Conservation (phyloP, 2,888 invertebrate genomes). For the Gymnocheta viridis region DNA sequence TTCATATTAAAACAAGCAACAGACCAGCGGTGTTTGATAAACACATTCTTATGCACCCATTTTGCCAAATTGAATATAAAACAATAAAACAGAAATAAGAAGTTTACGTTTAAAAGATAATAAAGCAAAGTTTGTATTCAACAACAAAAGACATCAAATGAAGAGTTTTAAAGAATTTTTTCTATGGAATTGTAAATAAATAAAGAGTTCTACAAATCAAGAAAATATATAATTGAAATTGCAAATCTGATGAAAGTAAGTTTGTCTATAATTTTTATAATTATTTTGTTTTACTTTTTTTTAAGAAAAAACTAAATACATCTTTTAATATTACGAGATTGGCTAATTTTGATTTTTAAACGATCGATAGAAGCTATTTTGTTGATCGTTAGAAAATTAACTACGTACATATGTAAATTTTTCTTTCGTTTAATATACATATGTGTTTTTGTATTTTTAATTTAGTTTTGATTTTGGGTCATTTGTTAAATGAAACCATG, state of each 20-base stretch:
- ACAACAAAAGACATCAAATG: slow-evolving; percentile 3
- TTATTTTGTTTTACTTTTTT: not conserved
- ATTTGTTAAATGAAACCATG: slow-evolving; percentile 30
- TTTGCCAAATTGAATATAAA: slow-evolving; percentile 30
- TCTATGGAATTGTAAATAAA: slow-evolving; percentile 21
- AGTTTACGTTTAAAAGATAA: not conserved
- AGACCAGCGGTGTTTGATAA: slow-evolving; percentile 60
- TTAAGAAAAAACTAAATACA: slow-evolving; percentile 1
- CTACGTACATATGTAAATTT: slow-evolving; percentile 9
- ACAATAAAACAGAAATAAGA: slow-evolving; percentile 11
- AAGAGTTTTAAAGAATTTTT: not conserved
- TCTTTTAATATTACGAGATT: slow-evolving; percentile 25
- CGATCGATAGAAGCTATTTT: slow-evolving; percentile 31
- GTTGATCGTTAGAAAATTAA: slow-evolving; percentile 35
- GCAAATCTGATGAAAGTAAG: not conserved
- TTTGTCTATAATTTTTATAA: not conserved
- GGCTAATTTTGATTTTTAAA: slow-evolving; percentile 14
- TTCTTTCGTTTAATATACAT: not conserved
- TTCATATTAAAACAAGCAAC: slow-evolving; percentile 54
- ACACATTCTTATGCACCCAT: slow-evolving; percentile 59
- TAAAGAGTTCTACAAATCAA: slow-evolving; percentile 28
- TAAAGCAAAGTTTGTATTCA: no score
- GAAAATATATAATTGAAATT: slow-evolving; percentile 16
- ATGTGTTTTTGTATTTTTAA: not conserved
- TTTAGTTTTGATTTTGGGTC: slow-evolving; percentile 31